Evolutionary conservation across 64 coral and sea anemone species (phyloP).

Genomic region (Cladopsammia gracilis): DNA sequence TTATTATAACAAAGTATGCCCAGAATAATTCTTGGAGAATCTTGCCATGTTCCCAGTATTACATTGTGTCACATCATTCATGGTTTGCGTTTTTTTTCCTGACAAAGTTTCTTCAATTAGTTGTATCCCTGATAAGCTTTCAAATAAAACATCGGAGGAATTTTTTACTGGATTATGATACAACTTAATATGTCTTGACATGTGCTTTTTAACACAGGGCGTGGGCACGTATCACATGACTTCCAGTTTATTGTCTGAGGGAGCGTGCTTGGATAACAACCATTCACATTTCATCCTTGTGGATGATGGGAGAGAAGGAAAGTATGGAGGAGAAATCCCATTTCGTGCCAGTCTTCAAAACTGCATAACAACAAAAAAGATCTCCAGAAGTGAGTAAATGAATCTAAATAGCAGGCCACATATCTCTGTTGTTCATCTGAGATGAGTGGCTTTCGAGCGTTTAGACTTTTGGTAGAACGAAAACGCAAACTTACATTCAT

Average conservation of each 20-base stretch:
- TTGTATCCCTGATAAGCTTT: too few relatives aligned
- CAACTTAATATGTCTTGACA: neutral
- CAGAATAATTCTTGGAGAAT: too few relatives aligned
- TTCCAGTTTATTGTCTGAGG: slow-evolving; percentile 76
- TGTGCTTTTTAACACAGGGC: slow-evolving; percentile 24
- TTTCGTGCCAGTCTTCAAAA: slow-evolving; percentile 86
- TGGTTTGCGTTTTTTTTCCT: too few relatives aligned
- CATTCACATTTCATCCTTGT: slow-evolving; percentile 86
- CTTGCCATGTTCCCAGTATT: too few relatives aligned
- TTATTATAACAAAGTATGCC: too few relatives aligned
- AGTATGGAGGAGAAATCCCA: slow-evolving; percentile 78
- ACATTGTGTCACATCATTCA: too few relatives aligned
- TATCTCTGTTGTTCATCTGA: neutral
- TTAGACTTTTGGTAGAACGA: too few relatives aligned
- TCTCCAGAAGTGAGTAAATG: slow-evolving; percentile 71
- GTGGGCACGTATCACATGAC: slow-evolving; percentile 90
- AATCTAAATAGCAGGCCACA: neutral
- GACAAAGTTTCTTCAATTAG: too few relatives aligned
- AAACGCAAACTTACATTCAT: too few relatives aligned
- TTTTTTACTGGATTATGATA: too few relatives aligned
- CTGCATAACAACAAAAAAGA: slow-evolving; percentile 85
- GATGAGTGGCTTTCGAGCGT: too few relatives aligned
- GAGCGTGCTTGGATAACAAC: slow-evolving; percentile 76
- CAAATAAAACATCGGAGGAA: too few relatives aligned
- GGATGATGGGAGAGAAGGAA: slow-evolving; percentile 62